A percentile compares a stretch with the other conserved stretches of the same genome.
phyloP scores from a whole-genome alignment of 2,888 invertebrate species.

The Trichogramma dendrolimi region DNA sequence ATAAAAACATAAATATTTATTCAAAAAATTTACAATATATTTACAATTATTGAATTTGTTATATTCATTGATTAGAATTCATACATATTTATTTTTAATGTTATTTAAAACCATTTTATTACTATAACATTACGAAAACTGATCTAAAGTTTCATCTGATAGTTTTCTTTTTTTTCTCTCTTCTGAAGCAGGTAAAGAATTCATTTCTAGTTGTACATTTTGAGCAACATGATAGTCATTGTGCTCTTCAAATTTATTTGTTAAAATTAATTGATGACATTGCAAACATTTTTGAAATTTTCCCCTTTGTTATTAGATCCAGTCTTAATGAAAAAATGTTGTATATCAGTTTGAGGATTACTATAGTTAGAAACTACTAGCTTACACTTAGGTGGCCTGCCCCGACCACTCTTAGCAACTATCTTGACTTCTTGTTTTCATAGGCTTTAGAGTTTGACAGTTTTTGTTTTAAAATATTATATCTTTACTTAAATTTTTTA shows the following conservation, averaged over 20 bases:
- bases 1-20: constrained; percentile 6
- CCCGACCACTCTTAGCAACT: constrained; percentile 28
- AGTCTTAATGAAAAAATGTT: constrained; percentile 54
- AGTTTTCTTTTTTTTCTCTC: constrained; percentile 16
- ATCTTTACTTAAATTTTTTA: constrained; percentile 11
- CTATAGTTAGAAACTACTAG: constrained; percentile 27
- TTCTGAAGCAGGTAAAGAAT: constrained; percentile 38
- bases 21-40: constrained; percentile 15
- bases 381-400: constrained; percentile 31
- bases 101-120: constrained; percentile 13
- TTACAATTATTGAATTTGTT: constrained; percentile 1
- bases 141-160: constrained; percentile 5
- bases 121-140: constrained; percentile 22
- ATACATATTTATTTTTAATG: constrained; percentile 14
- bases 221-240: constrained; percentile 82
- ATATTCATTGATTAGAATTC: constrained; percentile 18
- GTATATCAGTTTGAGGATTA: constrained; percentile 34
- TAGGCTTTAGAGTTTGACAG: constrained; percentile 25
- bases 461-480: constrained; percentile 6
- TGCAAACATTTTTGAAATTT: constrained; percentile 60
- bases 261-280: constrained; percentile 63
- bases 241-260: constrained; percentile 68
- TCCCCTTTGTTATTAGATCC: constrained; percentile 36
- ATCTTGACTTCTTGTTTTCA: constrained; percentile 23
- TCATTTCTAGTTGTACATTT: constrained; percentile 66